Evolutionary conservation across 2,888 invertebrate species (phyloP).

Genomic region (Lacanobia wlatinum): DNA sequence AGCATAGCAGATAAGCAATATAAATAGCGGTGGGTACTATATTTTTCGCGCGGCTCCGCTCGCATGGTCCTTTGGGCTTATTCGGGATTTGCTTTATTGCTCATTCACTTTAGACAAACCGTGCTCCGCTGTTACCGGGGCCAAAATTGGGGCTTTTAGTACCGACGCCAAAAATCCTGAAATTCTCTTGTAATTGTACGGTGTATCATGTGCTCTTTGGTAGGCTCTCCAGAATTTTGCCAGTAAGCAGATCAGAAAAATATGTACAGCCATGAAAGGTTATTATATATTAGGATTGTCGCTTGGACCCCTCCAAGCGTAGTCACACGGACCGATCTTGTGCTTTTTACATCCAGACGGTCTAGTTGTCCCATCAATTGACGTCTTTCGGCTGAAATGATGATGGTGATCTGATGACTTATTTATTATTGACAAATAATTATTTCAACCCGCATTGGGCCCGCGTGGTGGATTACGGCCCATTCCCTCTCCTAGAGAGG

Average conservation of each 20-base stretch:
- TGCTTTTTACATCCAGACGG: no score
- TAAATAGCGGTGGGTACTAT: constrained; percentile 61
- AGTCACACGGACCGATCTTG: no score
- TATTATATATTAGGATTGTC: background rate
- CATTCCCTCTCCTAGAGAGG: no score
- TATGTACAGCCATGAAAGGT: background rate
- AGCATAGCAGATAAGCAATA: constrained; percentile 56
- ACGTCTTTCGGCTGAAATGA: no score
- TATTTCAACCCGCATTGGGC: no score
- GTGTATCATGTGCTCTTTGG: constrained; percentile 6
- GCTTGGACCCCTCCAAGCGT: no score
- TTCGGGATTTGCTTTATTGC: constrained; percentile 67
- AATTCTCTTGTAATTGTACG: constrained; percentile 45
- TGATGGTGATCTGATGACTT: no score
- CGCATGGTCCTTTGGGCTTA: constrained; percentile 59
- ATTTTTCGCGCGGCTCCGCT: constrained; percentile 62
- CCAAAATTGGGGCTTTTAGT: constrained; percentile 55
- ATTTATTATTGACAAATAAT: no score
- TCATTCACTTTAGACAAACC: constrained; percentile 66
- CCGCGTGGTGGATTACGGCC: no score
- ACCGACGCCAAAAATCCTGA: constrained; percentile 39
- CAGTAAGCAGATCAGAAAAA: background rate
- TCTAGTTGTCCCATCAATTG: no score
- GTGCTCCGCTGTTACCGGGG: constrained; percentile 56
- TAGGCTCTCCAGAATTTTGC: background rate